Percentiles rank a stretch among this genome's conserved stretches.
Conservation (phyloP, 1,140 invertebrate species). For the Heliothis subflexa region DNA sequence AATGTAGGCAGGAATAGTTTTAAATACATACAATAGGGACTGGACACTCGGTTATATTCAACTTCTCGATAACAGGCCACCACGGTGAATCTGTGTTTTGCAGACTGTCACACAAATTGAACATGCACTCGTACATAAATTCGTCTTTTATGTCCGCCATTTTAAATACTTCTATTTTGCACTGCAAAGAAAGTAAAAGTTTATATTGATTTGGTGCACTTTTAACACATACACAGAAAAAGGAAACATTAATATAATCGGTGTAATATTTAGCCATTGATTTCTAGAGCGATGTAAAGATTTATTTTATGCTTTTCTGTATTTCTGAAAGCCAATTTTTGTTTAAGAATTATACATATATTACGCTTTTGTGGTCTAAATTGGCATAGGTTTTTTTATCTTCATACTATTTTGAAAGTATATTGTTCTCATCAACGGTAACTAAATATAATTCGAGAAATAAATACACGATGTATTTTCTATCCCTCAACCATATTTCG, state of each 20-base stretch:
- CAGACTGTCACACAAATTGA: constrained; percentile 68
- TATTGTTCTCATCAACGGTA: not conserved
- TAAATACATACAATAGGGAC: constrained; percentile 61
- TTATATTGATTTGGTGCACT: too few relatives aligned
- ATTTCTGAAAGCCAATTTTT: too few relatives aligned
- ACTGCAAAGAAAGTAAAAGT: constrained; percentile 49
- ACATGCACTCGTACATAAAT: constrained; percentile 68
- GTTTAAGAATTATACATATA: too few relatives aligned
- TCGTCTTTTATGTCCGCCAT: constrained; percentile 66
- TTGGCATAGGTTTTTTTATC: too few relatives aligned
- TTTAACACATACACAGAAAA: too few relatives aligned
- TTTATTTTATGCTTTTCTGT: too few relatives aligned
- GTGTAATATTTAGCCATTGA: too few relatives aligned
- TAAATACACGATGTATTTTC: too few relatives aligned
- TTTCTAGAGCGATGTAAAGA: too few relatives aligned
- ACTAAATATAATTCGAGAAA: not conserved
- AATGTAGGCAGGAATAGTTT: not conserved
- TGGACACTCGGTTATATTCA: constrained; percentile 69
- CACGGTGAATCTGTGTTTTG: constrained; percentile 69
- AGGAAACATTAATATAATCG: too few relatives aligned
- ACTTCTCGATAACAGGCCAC: constrained; percentile 61
- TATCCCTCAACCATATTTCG: not conserved
- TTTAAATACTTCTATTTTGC: constrained; percentile 70
- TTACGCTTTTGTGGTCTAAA: too few relatives aligned
- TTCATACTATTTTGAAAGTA: too few relatives aligned